Percentiles rank a stretch among this genome's conserved stretches.
phyloP scores from a whole-genome alignment of 2,888 invertebrate genomes.

The Tigriopus californicus region DNA sequence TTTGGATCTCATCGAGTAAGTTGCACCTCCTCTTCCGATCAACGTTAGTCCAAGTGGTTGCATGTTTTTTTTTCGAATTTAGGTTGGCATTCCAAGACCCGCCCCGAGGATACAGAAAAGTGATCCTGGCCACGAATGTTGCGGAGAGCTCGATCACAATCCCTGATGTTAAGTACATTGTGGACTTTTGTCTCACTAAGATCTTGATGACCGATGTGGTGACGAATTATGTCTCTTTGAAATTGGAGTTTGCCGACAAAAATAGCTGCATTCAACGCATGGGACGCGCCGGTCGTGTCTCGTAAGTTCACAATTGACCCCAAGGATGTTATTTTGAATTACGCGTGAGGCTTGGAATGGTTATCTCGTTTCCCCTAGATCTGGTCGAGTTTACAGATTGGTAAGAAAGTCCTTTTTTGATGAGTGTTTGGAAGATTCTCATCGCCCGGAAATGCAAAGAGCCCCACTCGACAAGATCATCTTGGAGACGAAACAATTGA shows the following conservation, averaged over 20 bases:
- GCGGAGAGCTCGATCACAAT: conserved; percentile 84
- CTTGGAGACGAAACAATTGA: conserved; percentile 56
- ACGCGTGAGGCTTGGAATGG: too few relatives aligned
- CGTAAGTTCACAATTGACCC: conserved; percentile 27
- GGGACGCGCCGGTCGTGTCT: conserved; percentile 74
- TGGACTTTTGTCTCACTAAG: conserved; percentile 86
- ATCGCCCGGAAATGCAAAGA: conserved; percentile 53
- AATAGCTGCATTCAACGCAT: conserved; percentile 72
- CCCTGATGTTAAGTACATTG: conserved; percentile 57
- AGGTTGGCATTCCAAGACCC: conserved; percentile 39
- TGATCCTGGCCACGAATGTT: conserved; percentile 74
- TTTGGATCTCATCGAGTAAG: background rate
- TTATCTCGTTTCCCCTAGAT: too few relatives aligned
- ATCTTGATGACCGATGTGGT: conserved; percentile 48
- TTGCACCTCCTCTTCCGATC: too few relatives aligned
- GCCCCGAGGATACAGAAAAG: conserved; percentile 47
- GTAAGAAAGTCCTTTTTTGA: conserved; percentile 44
- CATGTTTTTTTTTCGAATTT: too few relatives aligned
- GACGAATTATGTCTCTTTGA: conserved; percentile 58
- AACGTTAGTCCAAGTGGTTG: too few relatives aligned
- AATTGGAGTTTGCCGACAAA: conserved; percentile 69
- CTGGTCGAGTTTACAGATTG: conserved; percentile 56
- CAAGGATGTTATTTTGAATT: too few relatives aligned
- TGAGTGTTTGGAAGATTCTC: conserved; percentile 14
- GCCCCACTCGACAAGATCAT: conserved; percentile 62